Evolutionary conservation across 2,888 invertebrate species (phyloP), one percentile per base, ranked within the genome.

Genomic region (Cheilosia variabilis): DNA sequence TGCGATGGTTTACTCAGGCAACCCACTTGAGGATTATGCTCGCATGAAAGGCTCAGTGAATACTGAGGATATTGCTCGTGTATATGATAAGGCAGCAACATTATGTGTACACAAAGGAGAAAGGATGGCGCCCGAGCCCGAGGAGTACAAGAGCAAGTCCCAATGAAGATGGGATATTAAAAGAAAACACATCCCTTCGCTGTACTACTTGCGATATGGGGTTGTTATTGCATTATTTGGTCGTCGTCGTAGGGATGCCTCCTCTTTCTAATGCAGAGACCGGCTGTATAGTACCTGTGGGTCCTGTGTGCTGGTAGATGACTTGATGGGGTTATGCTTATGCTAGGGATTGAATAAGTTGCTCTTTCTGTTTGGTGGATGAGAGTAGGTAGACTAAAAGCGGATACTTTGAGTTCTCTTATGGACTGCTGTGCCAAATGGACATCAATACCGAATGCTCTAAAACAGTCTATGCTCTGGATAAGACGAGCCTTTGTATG

Each of bases 11-110:
- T 63, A 63, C 43, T 17, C 9, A 47, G 9, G 45, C 45, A 47
- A 72, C 73, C 73, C 53, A 63, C 55, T 65, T 24, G 47, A 47
- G 73, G 55, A 73, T 73, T 73, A 65, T n/a, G 47, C 63, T 65
- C 47, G 55, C 63, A 65, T 73, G 55, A 65, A 55, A 63, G 73
- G 63, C 63, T 73, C 73, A 65, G 63, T 63, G 73, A 52, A 73
- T 73, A 22, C 24, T 69, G 37, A 13, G 45, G 47, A 45, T 65
- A 47, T 65, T 73, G 13, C 55, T 53, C 24, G 24, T 45, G 43
- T 43, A 55, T 37, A 37, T 37, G 71, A 15, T n/a, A 55, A 45
- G 24, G 55, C 73, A 45, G 31, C 62, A 24, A 63, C 22, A 22
- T 22, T 22, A 50, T 22, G 15, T 50, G 19, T 27, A 34, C 22